These are phyloP conservation scores for Drosophila multiciliata DNA, from an alignment of 2,888 invertebrate species.

Conservation along the genomic window DNA sequence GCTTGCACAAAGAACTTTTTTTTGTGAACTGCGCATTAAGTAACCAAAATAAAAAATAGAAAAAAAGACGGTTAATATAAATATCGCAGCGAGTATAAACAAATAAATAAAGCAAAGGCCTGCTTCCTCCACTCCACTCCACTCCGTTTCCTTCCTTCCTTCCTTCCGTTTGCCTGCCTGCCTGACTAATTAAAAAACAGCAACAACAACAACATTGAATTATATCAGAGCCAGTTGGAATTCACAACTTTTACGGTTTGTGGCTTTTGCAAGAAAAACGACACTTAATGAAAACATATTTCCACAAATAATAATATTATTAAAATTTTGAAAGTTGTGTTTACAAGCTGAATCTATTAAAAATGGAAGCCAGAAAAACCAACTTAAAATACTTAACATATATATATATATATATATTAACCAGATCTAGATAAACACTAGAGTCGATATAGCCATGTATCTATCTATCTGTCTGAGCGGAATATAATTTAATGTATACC, in stretches of 20 bases:
- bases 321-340: slow-evolving; percentile 20
- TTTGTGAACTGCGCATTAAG: slow-evolving; percentile 65
- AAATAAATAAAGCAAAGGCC: background rate
- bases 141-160: background rate
- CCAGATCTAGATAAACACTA: background rate
- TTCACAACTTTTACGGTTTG: background rate
- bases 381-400: background rate
- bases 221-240: slow-evolving; percentile 20
- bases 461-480: background rate
- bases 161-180: background rate
- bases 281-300: slow-evolving; percentile 16
- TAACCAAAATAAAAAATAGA: slow-evolving; percentile 18
- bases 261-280: slow-evolving; percentile 17
- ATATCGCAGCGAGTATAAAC: slow-evolving; percentile 12
- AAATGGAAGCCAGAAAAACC: background rate
- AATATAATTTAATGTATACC: background rate
- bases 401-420: background rate
- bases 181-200: slow-evolving; percentile 46
- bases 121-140: background rate
- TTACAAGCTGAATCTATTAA: slow-evolving; percentile 51
- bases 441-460: background rate
- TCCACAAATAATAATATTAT: background rate
- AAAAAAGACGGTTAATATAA: slow-evolving; percentile 37
- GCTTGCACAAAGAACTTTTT: slow-evolving; percentile 53
- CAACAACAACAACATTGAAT: slow-evolving; percentile 32